Percentiles rank a stretch among this genome's conserved stretches.
These are phyloP conservation scores for Microctonus hyperodae DNA, from an alignment of 2,888 invertebrate genomes.

Conservation along the genomic window DNA sequence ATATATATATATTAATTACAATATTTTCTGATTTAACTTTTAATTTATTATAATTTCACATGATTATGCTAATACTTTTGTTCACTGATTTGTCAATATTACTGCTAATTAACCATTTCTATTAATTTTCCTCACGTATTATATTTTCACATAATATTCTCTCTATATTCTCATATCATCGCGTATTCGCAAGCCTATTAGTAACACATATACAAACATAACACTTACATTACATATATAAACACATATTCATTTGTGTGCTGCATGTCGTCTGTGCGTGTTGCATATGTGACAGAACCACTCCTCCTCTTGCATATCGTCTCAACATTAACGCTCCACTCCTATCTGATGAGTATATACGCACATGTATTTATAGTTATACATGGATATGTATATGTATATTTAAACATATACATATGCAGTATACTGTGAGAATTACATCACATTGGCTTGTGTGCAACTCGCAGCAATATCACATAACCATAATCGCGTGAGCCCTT, in stretches of 20 bases:
- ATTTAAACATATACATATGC: not conserved
- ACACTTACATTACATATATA: slow-evolving; percentile 10
- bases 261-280: not conserved
- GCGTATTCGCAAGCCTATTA: not conserved
- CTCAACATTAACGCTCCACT: slow-evolving; percentile 12
- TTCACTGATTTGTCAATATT: not conserved
- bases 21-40: not conserved
- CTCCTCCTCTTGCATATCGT: slow-evolving; percentile 20
- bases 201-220: not conserved
- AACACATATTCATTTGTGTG: not conserved
- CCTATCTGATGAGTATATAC: not conserved
- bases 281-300: slow-evolving; percentile 10
- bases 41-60: not conserved
- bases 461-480: not conserved
- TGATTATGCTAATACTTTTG: not conserved
- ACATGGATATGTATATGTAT: no score
- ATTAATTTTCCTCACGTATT: not conserved
- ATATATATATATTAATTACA: no score
- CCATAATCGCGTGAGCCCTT: slow-evolving; percentile 14
- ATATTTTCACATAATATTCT: not conserved
- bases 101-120: not conserved
- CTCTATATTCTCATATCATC: not conserved
- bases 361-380: no score
- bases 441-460: slow-evolving; percentile 12
- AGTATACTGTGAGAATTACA: not conserved